phyloP scores from a whole-genome alignment of 92 coral and sea anemone genomes.

The Zoanthus gigantus region DNA sequence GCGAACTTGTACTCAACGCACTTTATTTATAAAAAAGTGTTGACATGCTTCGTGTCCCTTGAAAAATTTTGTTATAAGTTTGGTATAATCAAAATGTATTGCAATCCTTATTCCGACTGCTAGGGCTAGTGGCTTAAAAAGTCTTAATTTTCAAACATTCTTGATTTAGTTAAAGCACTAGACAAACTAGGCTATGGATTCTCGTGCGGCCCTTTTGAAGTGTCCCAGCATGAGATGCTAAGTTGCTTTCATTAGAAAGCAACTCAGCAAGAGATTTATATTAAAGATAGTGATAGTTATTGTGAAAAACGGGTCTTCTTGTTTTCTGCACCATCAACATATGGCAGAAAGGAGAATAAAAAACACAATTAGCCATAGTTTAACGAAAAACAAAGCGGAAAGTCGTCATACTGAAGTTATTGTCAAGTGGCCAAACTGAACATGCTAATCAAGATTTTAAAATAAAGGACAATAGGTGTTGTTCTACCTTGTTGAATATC shows the following conservation, averaged over 20 bases:
- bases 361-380: conserved; percentile 73
- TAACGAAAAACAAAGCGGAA: conserved; percentile 68
- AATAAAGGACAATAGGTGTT: conserved; percentile 87
- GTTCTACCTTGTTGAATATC: conserved; percentile 81
- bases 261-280: conserved; percentile 38
- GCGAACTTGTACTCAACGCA: background rate
- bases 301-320: conserved; percentile 23
- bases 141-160: background rate
- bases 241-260: conserved; percentile 37
- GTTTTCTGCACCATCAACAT: conserved; percentile 58
- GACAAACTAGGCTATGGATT: conserved; percentile 29
- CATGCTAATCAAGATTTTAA: conserved; percentile 86
- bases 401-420: conserved; percentile 87
- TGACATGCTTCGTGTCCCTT: background rate
- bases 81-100: conserved; percentile 2
- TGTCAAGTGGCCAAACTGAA: conserved; percentile 72
- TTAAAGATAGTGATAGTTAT: conserved; percentile 42
- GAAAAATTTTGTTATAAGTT: background rate
- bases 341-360: conserved; percentile 71
- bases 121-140: background rate
- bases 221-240: conserved; percentile 32
- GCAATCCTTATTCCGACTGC: background rate
- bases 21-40: background rate
- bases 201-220: conserved; percentile 36
- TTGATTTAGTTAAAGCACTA: conserved; percentile 23